A percentile compares a stretch with the other conserved stretches of the same genome.
Evolutionary conservation across 2,113 vertebrate genomes (phyloP).

Genomic region (Coregonus clupeaformis): DNA sequence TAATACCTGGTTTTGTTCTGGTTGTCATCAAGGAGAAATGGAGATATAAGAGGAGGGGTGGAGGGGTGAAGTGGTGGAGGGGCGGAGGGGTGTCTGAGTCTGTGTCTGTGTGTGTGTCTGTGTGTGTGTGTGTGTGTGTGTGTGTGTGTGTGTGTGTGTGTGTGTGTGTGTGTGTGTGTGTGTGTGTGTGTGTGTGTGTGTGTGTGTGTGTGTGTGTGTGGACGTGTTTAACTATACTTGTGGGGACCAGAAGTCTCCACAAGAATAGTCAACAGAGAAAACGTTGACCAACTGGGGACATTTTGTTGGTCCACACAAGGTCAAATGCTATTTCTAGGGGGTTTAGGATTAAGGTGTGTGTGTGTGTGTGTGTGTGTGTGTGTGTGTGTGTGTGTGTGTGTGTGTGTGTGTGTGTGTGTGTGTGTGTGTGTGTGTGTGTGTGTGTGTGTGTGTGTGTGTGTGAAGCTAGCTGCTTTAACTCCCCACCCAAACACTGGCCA

Average conservation of each 20-base stretch:
- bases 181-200: neutral
- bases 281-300: too few relatives aligned
- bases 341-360: too few relatives aligned
- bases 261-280: too few relatives aligned
- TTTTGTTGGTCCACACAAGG: too few relatives aligned
- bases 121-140: neutral
- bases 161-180: too few relatives aligned
- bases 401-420: neutral
- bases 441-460: neutral
- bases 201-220: neutral
- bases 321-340: too few relatives aligned
- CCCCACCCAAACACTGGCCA: neutral
- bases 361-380: neutral
- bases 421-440: neutral
- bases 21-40: constrained; percentile 37
- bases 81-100: neutral
- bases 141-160: neutral
- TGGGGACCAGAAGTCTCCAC: too few relatives aligned
- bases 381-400: too few relatives aligned
- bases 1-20: constrained; percentile 51
- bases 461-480: neutral
- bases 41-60: neutral
- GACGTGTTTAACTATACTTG: too few relatives aligned
- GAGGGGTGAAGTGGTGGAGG: too few relatives aligned
- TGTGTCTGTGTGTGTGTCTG: too few relatives aligned